A percentile compares a stretch with the other conserved stretches of the same genome.
Evolutionary conservation across 2,888 invertebrate genomes (phyloP).

Genomic region (Andrena hattorfiana): DNA sequence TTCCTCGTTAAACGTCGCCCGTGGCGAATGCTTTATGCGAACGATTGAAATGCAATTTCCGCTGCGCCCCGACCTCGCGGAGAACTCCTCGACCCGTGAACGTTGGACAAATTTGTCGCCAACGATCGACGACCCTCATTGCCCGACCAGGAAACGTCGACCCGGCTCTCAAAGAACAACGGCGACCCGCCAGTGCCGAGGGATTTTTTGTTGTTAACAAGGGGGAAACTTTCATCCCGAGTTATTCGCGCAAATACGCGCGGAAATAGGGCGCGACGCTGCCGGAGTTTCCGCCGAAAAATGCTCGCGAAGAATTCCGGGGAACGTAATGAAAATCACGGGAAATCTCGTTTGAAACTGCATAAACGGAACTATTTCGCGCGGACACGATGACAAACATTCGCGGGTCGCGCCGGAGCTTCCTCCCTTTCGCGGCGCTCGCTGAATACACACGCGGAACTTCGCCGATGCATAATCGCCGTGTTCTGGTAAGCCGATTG

Average conservation of each 20-base stretch:
- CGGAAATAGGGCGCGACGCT: neutral
- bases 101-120: conserved; percentile 38
- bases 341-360: conserved; percentile 19
- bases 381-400: conserved; percentile 20
- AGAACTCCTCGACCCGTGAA: conserved; percentile 33
- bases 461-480: conserved; percentile 64
- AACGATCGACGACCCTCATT: conserved; percentile 9
- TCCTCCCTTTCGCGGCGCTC: conserved; percentile 22
- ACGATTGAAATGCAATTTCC: conserved; percentile 67
- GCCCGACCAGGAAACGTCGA: neutral
- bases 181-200: neutral
- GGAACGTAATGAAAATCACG: conserved; percentile 9
- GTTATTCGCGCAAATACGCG: conserved; percentile 1
- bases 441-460: conserved; percentile 48
- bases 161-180: neutral
- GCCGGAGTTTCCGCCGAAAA: conserved; percentile 5
- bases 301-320: neutral
- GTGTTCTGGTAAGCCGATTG: conserved; percentile 53
- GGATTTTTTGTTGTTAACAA: neutral
- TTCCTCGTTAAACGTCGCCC: conserved; percentile 58
- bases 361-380: conserved; percentile 30
- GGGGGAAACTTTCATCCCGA: neutral
- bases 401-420: conserved; percentile 19
- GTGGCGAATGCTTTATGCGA: conserved; percentile 44
- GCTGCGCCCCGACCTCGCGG: conserved; percentile 28